Conservation (phyloP, 2,113 vertebrate genomes). For the Rhynchopsitta pachyrhyncha region DNA sequence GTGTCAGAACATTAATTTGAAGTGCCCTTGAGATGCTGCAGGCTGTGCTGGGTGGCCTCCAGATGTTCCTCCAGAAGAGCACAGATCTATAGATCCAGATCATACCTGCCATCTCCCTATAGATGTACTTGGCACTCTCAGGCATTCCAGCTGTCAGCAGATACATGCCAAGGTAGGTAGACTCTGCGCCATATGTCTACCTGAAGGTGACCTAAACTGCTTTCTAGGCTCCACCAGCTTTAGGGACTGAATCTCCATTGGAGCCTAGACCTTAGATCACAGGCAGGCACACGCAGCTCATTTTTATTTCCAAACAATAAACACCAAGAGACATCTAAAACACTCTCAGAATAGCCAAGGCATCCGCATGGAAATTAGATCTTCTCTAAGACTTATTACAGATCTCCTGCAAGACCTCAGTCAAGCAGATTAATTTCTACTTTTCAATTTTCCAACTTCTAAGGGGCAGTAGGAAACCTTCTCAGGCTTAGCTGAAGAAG, state of each 20-base stretch:
- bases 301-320: not conserved
- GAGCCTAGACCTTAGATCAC: not conserved
- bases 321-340: not conserved
- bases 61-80: not conserved
- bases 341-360: not conserved
- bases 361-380: not conserved
- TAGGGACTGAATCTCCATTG: not conserved
- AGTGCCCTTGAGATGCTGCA: not conserved
- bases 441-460: not conserved
- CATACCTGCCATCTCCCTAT: not conserved
- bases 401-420: not conserved
- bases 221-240: not conserved
- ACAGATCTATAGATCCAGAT: not conserved
- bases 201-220: not conserved
- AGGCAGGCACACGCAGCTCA: accelerated
- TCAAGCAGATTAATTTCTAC: not conserved
- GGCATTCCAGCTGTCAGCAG: not conserved
- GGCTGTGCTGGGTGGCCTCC: not conserved
- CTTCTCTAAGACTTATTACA: not conserved
- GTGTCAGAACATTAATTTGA: not conserved
- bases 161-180: not conserved
- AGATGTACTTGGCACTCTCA: not conserved
- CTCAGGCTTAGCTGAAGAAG: not conserved
- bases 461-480: not conserved
- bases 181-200: not conserved